Percentiles rank a stretch among this genome's conserved stretches.
These are phyloP conservation scores for Ostrea denselamellosa DNA, from an alignment of 1,140 invertebrate genomes.

Conservation along the genomic window DNA sequence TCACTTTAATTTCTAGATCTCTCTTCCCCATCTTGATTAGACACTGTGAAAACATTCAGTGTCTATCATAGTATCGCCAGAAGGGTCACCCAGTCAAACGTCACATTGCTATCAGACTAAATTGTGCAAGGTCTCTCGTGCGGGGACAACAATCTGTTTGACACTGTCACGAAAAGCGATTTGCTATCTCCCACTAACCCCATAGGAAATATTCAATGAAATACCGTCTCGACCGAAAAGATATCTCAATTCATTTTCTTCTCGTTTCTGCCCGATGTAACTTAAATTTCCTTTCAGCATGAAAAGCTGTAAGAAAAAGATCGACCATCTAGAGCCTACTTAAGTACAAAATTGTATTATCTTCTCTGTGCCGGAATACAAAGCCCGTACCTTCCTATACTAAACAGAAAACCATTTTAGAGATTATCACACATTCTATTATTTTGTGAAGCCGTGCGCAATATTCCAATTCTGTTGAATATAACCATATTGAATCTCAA, in stretches of 20 bases:
- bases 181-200: neutral
- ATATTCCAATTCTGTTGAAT: conserved; percentile 5
- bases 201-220: neutral
- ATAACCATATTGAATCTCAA: neutral
- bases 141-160: neutral
- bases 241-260: conserved; percentile 4
- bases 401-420: conserved; percentile 26
- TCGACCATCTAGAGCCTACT: neutral
- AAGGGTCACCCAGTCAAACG: neutral
- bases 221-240: conserved; percentile 8
- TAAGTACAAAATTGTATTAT: conserved; percentile 4
- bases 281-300: neutral
- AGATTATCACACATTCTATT: conserved; percentile 23
- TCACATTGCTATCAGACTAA: neutral
- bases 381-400: neutral
- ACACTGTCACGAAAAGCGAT: neutral
- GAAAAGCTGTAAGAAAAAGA: neutral
- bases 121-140: neutral
- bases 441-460: conserved; percentile 25
- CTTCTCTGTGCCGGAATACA: neutral
- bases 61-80: neutral
- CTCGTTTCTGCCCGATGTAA: neutral
- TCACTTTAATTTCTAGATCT: neutral
- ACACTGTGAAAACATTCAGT: neutral
- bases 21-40: neutral